Conservation (phyloP, 2,113 vertebrate species). For the Embiotoca jacksoni region DNA sequence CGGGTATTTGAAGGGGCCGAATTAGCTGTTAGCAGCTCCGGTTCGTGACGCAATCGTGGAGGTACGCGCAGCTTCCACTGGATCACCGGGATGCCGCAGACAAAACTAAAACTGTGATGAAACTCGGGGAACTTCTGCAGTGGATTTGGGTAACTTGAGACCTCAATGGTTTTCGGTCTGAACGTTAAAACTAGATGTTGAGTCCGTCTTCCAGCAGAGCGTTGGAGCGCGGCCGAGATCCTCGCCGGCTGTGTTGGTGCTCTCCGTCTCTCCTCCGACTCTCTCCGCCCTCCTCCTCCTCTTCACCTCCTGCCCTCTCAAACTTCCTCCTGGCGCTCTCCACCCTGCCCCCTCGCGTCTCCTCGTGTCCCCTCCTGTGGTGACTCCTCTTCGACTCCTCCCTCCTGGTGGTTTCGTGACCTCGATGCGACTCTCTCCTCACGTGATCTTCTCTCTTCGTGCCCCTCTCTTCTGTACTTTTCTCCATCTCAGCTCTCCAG, state of each 20-base stretch:
- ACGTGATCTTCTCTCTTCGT: background rate
- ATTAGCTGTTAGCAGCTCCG: too few relatives aligned
- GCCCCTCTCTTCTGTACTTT: slow-evolving; percentile 9
- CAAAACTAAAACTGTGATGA: too few relatives aligned
- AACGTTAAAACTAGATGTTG: slow-evolving; percentile 49
- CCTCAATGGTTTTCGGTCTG: background rate
- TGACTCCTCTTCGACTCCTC: slow-evolving; percentile 38
- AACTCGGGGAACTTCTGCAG: too few relatives aligned
- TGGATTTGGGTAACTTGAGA: too few relatives aligned
- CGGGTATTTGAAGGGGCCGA: too few relatives aligned
- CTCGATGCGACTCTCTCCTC: background rate
- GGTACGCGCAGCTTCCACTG: too few relatives aligned
- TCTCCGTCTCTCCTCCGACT: slow-evolving; percentile 32
- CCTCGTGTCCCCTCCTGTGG: background rate
- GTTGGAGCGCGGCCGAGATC: slow-evolving; percentile 24
- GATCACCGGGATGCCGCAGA: too few relatives aligned
- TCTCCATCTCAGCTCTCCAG: slow-evolving; percentile 41
- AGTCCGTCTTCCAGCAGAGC: slow-evolving; percentile 56
- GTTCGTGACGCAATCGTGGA: too few relatives aligned
- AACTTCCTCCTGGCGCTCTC: slow-evolving; percentile 43
- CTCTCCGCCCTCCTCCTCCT: slow-evolving; percentile 1
- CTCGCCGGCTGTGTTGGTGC: background rate
- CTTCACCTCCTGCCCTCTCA: slow-evolving; percentile 24
- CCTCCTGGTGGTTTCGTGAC: background rate
- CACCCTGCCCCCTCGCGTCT: slow-evolving; percentile 5